Evolutionary conservation across 1,140 invertebrate genomes (phyloP), one percentile per base, ranked within the genome.

Genomic region (Cyrtorhinus lividipennis): DNA sequence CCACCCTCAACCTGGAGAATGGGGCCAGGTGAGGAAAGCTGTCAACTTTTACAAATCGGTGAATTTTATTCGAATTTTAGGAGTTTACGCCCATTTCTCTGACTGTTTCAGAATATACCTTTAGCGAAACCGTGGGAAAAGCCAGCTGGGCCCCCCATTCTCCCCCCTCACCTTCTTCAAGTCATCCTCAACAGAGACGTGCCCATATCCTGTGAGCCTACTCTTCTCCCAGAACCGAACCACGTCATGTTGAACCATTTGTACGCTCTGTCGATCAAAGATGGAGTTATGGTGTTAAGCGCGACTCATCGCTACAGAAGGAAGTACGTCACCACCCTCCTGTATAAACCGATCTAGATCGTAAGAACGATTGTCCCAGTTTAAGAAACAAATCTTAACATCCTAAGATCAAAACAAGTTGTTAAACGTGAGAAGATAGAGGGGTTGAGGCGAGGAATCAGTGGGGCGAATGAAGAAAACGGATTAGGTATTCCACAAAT

Each of bases 211-310:
- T 98, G 94, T 77, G 96, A 99, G 76, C 96, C 96, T 57, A 97
- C 95, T 56, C 79, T 99, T 66, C 76, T 99, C 68, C 96, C 96
- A n/a, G 94, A 98, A 77, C 94, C 96, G 67, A 98, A 98, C 75
- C 95, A 98, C 75, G 95, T 99, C 1, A 99, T 99, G 95, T 79
- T 99, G 66, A 99, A 99, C 77, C 96, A 99, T 78, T 76, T 99
- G n/a, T 99, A 99, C 78, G 96, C 96, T 18, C 78, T 99, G 62
- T 98, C 94, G 38, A 99, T 99, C 69, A 98, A 98, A 80, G 95
- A 99, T 77, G 95, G 95, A 45, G 95, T 99, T 0, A 98, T 99
- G 94, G 96, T 99, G 24, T 76, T 99, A 2, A 95, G 92, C 71
- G 93, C 94, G 1, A 98, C 95, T 10, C 94, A 98, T 77, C 80